These are phyloP conservation scores for Schizopygopsis pylzovi DNA, from an alignment of 2,797 vertebrate genomes.

Conservation along the genomic window DNA sequence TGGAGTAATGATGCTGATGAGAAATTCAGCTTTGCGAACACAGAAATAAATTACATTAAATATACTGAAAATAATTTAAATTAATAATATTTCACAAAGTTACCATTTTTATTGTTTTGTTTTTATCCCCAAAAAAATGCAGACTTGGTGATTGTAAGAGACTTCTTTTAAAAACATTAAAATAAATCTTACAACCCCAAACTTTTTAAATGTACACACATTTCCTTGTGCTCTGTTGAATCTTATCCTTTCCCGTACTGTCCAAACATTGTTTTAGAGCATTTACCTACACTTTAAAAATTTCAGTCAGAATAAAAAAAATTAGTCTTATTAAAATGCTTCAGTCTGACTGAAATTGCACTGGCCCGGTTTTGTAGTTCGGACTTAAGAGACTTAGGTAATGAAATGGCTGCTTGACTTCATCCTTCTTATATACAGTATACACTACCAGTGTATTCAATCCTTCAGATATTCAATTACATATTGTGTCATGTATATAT, in stretches of 20 bases:
- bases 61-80: neutral
- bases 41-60: neutral
- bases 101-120: neutral
- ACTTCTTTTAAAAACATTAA: neutral
- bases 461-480: neutral
- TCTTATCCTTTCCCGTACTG: conserved; percentile 56
- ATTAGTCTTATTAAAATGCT: neutral
- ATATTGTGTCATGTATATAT: neutral
- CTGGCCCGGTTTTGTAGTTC: neutral
- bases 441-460: neutral
- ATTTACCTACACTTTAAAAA: conserved; percentile 32
- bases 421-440: neutral
- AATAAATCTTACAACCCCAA: neutral
- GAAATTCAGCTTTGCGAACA: neutral
- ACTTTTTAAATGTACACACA: neutral
- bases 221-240: neutral
- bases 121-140: neutral
- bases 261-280: conserved; percentile 65
- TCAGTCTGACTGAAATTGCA: neutral
- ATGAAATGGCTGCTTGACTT: neutral
- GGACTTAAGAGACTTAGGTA: neutral
- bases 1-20: neutral
- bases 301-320: neutral
- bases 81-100: neutral
- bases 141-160: neutral